Evolutionary conservation across 2,797 vertebrate species (phyloP).

Genomic region (Pseudochromis fuscus): DNA sequence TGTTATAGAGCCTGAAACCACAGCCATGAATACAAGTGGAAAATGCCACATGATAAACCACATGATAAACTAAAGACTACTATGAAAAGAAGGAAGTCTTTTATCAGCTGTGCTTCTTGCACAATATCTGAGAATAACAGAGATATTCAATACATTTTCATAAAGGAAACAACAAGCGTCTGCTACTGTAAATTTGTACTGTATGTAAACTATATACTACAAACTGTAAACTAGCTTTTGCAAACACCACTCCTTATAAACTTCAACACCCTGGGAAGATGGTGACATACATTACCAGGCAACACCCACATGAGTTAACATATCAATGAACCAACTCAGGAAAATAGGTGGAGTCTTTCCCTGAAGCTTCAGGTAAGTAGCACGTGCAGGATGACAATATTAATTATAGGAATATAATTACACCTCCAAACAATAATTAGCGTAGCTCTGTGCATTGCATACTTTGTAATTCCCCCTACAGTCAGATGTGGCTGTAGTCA

Average conservation of each 20-base stretch:
- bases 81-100: constrained; percentile 38
- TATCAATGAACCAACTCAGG: not conserved
- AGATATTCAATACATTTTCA: constrained; percentile 4
- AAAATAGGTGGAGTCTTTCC: not conserved
- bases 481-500: constrained; percentile 67
- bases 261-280: not conserved
- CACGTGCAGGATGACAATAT: not conserved
- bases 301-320: constrained; percentile 8
- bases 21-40: constrained; percentile 39
- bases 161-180: not conserved
- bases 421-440: constrained; percentile 56
- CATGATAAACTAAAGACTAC: constrained; percentile 40
- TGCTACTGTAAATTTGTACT: not conserved
- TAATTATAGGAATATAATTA: constrained; percentile 16
- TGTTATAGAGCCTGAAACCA: constrained; percentile 34
- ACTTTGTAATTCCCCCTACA: constrained; percentile 46
- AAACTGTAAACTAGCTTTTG: not conserved
- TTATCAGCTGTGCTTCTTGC: constrained; percentile 22
- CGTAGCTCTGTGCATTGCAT: constrained; percentile 35
- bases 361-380: constrained; percentile 9
- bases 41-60: constrained; percentile 51
- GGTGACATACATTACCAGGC: not conserved
- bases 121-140: constrained; percentile 15
- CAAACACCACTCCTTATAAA: not conserved
- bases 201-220: constrained; percentile 7